These are phyloP conservation scores for Cladorhizidae sp. DNA, from an alignment of 37 sponge, comb jelly and placozoan species.

Conservation along the genomic window DNA sequence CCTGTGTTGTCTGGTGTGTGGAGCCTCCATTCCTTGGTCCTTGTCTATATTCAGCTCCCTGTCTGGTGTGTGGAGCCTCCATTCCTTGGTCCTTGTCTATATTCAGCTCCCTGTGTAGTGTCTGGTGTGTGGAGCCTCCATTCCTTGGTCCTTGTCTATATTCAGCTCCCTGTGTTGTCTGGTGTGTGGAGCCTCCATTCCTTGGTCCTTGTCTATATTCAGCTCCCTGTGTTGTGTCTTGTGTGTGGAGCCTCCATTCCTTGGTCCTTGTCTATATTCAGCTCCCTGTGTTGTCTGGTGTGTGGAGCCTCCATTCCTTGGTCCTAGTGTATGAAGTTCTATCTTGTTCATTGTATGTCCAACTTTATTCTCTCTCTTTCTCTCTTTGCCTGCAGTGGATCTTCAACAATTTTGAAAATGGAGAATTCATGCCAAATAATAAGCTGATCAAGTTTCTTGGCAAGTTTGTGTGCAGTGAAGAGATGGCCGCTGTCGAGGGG, in stretches of 20 bases:
- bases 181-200: no score
- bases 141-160: no score
- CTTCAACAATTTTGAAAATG: conserved; percentile 23
- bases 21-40: no score
- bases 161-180: no score
- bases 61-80: no score
- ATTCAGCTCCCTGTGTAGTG: no score
- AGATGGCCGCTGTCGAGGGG: conserved; percentile 4
- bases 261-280: conserved; percentile 13
- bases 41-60: no score
- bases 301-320: neutral
- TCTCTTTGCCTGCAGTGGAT: conserved; percentile 27
- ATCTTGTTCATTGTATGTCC: conserved; percentile 1
- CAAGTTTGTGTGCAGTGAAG: conserved; percentile 34
- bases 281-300: neutral
- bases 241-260: neutral
- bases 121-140: no score
- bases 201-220: neutral
- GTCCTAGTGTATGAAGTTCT: neutral
- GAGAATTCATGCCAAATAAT: conserved; percentile 77
- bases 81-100: no score
- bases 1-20: no score
- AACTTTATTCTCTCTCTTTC: conserved; percentile 40
- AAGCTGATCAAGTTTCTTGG: conserved; percentile 34
- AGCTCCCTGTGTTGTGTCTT: neutral